Evolutionary conservation across 2,888 invertebrate species (phyloP).

Genomic region (Escarpia spicata): DNA sequence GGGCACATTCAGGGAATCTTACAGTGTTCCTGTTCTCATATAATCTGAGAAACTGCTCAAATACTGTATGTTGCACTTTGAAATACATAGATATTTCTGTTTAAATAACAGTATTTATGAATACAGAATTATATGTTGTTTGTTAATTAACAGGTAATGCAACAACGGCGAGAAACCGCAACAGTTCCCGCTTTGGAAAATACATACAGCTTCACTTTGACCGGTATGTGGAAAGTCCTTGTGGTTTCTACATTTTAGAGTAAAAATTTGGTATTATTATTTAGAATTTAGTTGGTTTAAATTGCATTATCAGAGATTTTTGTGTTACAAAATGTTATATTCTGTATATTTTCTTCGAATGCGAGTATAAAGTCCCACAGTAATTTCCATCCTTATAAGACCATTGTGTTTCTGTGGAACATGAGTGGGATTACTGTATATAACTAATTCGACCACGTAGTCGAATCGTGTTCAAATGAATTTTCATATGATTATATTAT

Average conservation of each 20-base stretch:
- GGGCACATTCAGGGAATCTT: no score
- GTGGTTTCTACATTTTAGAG: neutral
- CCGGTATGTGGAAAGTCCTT: conserved; percentile 41
- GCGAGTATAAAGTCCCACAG: no score
- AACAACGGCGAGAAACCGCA: conserved; percentile 55
- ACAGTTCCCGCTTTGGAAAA: conserved; percentile 62
- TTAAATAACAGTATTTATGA: neutral
- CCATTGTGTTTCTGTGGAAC: no score
- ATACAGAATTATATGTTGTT: neutral
- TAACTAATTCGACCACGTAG: neutral
- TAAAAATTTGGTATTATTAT: neutral
- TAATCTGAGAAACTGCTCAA: no score
- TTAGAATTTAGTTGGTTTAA: neutral
- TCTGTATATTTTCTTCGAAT: no score
- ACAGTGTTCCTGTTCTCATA: no score
- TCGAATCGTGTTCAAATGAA: neutral
- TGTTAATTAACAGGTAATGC: conserved; percentile 54
- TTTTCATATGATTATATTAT: neutral
- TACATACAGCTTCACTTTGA: conserved; percentile 59
- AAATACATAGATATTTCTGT: neutral
- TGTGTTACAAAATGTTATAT: no score
- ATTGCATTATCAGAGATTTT: no score
- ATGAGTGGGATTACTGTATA: no score
- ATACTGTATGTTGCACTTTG: no score
- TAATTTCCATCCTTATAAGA: no score